A percentile compares a stretch with the other conserved stretches of the same genome.
These are phyloP conservation scores for Elmis aenea DNA, from an alignment of 2,888 invertebrate genomes.

Conservation along the genomic window DNA sequence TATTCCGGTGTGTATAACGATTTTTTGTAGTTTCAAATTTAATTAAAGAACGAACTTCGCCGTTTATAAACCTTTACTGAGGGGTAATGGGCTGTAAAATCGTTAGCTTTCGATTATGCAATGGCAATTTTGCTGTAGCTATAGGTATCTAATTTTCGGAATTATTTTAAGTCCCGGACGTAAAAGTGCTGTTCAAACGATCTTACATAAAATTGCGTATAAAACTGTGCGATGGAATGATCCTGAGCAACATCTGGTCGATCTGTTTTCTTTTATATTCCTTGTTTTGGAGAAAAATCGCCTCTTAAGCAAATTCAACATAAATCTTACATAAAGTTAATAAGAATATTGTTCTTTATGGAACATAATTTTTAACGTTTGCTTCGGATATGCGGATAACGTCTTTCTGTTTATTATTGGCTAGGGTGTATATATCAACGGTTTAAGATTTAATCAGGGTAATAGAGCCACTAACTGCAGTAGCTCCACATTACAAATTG, in stretches of 20 bases:
- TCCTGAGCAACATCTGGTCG: constrained; percentile 25
- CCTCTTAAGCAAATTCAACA: constrained; percentile 21
- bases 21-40: constrained; percentile 27
- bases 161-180: constrained; percentile 22
- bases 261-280: constrained; percentile 22
- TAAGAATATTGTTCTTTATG: constrained; percentile 20
- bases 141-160: constrained; percentile 25
- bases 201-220: constrained; percentile 26
- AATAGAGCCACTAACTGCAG: constrained; percentile 27
- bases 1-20: constrained; percentile 14
- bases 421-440: constrained; percentile 5
- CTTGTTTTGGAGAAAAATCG: constrained; percentile 17
- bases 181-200: constrained; percentile 23
- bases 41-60: constrained; percentile 31
- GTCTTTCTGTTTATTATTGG: constrained; percentile 15
- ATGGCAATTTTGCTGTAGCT: constrained; percentile 24
- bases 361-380: constrained; percentile 18
- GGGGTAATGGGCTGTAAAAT: constrained; percentile 36
- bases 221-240: constrained; percentile 11
- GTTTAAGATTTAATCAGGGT: constrained; percentile 30
- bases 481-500: constrained; percentile 31
- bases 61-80: constrained; percentile 25
- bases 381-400: constrained; percentile 11
- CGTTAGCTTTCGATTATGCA: constrained; percentile 35
- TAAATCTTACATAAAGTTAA: constrained; percentile 19